phyloP scores from a whole-genome alignment of 2,888 invertebrate species.

The Dynastes maya region DNA sequence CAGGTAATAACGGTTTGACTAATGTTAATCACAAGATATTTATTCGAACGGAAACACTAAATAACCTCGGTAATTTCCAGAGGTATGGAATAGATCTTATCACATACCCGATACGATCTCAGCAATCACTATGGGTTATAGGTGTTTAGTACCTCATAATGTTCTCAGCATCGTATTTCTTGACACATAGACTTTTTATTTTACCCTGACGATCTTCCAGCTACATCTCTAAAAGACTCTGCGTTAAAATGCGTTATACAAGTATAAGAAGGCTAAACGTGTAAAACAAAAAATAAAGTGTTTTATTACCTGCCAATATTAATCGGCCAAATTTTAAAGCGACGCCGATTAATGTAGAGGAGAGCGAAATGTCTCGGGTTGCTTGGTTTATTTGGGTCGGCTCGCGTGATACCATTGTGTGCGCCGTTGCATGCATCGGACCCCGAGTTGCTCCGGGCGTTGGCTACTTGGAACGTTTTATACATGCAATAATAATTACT shows the following conservation, averaged over 20 bases:
- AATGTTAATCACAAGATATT: no score
- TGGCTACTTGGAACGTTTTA: constrained; percentile 65
- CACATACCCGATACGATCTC: no score
- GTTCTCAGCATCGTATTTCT: no score
- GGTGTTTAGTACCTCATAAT: no score
- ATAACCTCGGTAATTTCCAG: no score
- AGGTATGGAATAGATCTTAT: no score
- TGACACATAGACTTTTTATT: no score
- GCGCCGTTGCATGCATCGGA: constrained; percentile 56
- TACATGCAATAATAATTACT: constrained; percentile 64
- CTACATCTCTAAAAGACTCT: not conserved
- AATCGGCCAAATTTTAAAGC: constrained; percentile 36
- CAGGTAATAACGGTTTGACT: no score
- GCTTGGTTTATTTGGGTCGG: constrained; percentile 40
- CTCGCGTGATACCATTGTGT: constrained; percentile 57
- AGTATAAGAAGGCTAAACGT: no score
- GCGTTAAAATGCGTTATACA: not conserved
- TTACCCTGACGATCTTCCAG: not conserved
- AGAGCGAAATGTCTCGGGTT: constrained; percentile 37
- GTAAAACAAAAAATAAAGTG: constrained; percentile 1
- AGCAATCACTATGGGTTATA: no score
- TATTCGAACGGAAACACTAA: no score
- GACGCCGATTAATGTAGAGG: constrained; percentile 30
- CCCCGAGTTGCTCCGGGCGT: constrained; percentile 59
- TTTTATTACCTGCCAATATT: constrained; percentile 38